phyloP scores from a whole-genome alignment of 2,888 invertebrate genomes.

The Sesia apiformis region DNA sequence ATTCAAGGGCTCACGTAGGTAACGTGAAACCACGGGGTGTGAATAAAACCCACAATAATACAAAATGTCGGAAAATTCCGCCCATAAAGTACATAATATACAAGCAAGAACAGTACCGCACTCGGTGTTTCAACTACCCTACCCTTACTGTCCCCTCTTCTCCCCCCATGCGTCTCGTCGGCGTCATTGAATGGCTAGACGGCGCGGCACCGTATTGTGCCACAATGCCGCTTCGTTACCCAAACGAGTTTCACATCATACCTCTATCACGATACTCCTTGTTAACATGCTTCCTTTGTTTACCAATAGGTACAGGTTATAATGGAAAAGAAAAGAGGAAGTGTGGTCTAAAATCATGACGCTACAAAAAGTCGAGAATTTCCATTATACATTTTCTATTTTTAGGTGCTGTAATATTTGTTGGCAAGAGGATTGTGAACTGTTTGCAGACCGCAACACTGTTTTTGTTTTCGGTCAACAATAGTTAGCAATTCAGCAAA shows the following conservation, averaged over 20 bases:
- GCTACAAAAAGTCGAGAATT: background rate
- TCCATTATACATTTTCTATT: too few relatives aligned
- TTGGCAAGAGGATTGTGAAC: slow-evolving; percentile 10
- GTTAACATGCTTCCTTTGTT: slow-evolving; percentile 17
- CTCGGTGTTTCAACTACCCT: slow-evolving; percentile 11
- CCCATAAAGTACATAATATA: slow-evolving; percentile 10
- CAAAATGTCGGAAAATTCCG: slow-evolving; percentile 15
- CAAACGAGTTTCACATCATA: slow-evolving; percentile 26
- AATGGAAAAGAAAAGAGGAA: slow-evolving; percentile 6
- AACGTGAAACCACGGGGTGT: too few relatives aligned
- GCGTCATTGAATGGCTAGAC: slow-evolving; percentile 49
- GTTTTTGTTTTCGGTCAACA: slow-evolving; percentile 8
- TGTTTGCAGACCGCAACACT: slow-evolving; percentile 12
- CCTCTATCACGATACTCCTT: slow-evolving; percentile 12
- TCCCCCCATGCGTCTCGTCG: slow-evolving; percentile 23
- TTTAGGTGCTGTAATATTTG: background rate
- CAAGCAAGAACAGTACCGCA: slow-evolving; percentile 1
- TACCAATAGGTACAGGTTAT: slow-evolving; percentile 10
- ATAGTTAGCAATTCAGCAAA: slow-evolving; percentile 2
- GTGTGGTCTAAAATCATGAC: slow-evolving; percentile 1
- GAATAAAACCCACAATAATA: too few relatives aligned
- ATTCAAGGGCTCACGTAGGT: too few relatives aligned
- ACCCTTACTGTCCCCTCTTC: slow-evolving; percentile 9
- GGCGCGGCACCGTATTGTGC: slow-evolving; percentile 42
- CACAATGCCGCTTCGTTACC: slow-evolving; percentile 35